phyloP scores from a whole-genome alignment of 1,140 invertebrate genomes.

The Bemisia tabaci region DNA sequence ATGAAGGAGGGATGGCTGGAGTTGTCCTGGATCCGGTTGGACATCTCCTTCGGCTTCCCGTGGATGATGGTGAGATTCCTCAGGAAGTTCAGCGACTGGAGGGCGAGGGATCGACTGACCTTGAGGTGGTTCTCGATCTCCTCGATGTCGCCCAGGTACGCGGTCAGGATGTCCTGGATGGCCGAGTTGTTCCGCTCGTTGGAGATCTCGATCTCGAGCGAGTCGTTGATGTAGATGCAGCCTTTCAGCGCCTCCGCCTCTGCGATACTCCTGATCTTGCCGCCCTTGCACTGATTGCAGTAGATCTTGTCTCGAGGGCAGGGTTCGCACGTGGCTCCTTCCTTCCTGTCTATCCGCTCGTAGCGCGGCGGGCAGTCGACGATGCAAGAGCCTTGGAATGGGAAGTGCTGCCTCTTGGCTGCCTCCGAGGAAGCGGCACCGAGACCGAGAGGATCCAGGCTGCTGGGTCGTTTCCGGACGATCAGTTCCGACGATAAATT shows the following conservation, averaged over 20 bases:
- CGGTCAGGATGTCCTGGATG: conserved; percentile 51
- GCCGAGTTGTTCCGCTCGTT: conserved; percentile 23
- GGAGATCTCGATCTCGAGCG: conserved; percentile 67
- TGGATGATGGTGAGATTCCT: conserved; percentile 56
- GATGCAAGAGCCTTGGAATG: conserved; percentile 49
- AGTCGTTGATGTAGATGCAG: conserved; percentile 67
- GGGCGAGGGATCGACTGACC: conserved; percentile 59
- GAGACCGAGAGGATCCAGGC: conserved; percentile 32
- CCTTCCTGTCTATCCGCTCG: background rate
- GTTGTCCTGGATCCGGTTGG: background rate
- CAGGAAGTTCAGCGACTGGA: conserved; percentile 75
- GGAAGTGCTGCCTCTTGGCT: conserved; percentile 16
- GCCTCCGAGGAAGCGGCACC: background rate
- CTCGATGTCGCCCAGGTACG: conserved; percentile 55
- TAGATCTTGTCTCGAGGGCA: background rate
- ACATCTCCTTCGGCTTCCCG: conserved; percentile 32
- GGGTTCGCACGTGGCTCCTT: conserved; percentile 8
- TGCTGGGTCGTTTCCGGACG: conserved; percentile 23
- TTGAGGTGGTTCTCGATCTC: conserved; percentile 66
- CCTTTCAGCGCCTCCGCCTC: conserved; percentile 56
- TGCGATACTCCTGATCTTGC: background rate
- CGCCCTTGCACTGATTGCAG: background rate
- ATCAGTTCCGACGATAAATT: conserved; percentile 37
- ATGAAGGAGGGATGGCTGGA: conserved; percentile 36
- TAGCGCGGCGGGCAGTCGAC: conserved; percentile 60